A percentile compares a stretch with the other conserved stretches of the same genome.
These are phyloP conservation scores for silkworm (Bombyx mori) DNA, from an alignment of 1,140 invertebrate genomes.

Conservation along the genomic window ASM3026992v2 NC_085125.1:10100001-10100500, in stretches of 20 bases:
- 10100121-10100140: slow-evolving; percentile 95
- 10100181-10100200: slow-evolving; percentile 93
- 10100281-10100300: neutral
- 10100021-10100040: neutral
- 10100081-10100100: slow-evolving; percentile 70
- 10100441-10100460: too few relatives aligned
- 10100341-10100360: too few relatives aligned
- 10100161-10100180: slow-evolving; percentile 88
- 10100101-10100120: slow-evolving; percentile 83
- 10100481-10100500: too few relatives aligned
- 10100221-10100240: neutral
- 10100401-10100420: too few relatives aligned
- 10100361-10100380: too few relatives aligned
- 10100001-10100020: too few relatives aligned
- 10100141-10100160: slow-evolving; percentile 97
- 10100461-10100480: too few relatives aligned
- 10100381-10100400: too few relatives aligned
- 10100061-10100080: slow-evolving; percentile 51
- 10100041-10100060: neutral
- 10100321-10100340: neutral
- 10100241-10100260: too few relatives aligned
- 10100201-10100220: slow-evolving; percentile 57
- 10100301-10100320: neutral
- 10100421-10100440: too few relatives aligned
- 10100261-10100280: slow-evolving; percentile 54